Percentiles rank a stretch among this genome's conserved stretches.
Conservation (phyloP, 2,888 invertebrate genomes). For the Megalurothrips usitatus region DNA sequence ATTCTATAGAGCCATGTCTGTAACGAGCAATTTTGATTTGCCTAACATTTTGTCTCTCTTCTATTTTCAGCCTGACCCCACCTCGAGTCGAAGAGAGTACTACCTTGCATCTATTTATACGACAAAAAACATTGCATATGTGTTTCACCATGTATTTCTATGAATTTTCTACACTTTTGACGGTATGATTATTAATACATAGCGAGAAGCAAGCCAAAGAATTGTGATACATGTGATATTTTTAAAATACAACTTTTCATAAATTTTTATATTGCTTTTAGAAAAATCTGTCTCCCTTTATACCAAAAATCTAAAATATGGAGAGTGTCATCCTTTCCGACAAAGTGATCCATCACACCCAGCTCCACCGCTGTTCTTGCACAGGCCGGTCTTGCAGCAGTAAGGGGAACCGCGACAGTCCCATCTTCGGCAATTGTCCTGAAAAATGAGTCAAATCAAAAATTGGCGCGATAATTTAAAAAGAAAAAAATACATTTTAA, state of each 20-base stretch:
- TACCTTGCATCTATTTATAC: too few relatives aligned
- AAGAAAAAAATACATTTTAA: neutral
- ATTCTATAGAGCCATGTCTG: too few relatives aligned
- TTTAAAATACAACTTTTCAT: neutral
- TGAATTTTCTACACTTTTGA: too few relatives aligned
- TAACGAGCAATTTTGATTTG: too few relatives aligned
- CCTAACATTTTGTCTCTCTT: too few relatives aligned
- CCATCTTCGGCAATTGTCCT: neutral
- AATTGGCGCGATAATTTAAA: neutral
- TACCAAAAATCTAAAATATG: neutral
- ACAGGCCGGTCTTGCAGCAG: neutral
- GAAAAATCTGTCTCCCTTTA: neutral
- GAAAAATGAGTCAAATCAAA: neutral
- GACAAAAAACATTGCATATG: too few relatives aligned
- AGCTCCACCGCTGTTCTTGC: neutral
- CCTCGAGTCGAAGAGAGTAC: too few relatives aligned
- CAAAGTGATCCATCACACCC: constrained; percentile 6
- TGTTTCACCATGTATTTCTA: too few relatives aligned
- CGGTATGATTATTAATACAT: too few relatives aligned
- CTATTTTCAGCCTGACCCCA: too few relatives aligned
- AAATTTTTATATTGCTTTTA: neutral
- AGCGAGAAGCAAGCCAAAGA: too few relatives aligned
- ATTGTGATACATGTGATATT: too few relatives aligned
- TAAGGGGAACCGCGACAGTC: neutral
- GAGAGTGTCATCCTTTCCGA: neutral